Evolutionary conservation across 2,797 vertebrate genomes (phyloP).

Genomic region (Megalops cyprinoides): DNA sequence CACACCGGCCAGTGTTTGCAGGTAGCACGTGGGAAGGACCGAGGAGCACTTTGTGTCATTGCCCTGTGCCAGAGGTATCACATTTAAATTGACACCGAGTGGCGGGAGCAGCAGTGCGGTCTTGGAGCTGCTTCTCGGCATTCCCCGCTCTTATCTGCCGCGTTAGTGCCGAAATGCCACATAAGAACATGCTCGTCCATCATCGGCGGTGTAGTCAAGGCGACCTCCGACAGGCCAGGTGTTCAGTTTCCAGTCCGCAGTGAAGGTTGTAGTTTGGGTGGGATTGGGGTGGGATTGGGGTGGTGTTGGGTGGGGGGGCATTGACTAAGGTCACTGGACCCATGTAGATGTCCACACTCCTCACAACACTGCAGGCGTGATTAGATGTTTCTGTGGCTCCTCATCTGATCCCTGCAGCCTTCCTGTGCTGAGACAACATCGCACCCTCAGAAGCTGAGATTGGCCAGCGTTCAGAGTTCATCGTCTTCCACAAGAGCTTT

Average conservation of each 20-base stretch:
- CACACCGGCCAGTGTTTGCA: neutral
- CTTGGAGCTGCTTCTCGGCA: neutral
- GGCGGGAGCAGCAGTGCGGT: neutral
- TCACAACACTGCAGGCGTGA: too few species aligned
- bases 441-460: neutral
- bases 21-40: neutral
- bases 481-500: neutral
- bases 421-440: neutral
- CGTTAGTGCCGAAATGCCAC: neutral
- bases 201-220: conserved; percentile 1
- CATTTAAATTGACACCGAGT: neutral
- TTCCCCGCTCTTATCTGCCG: neutral
- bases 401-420: neutral
- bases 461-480: neutral
- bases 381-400: neutral
- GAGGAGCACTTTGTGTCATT: neutral
- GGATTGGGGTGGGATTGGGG: neutral
- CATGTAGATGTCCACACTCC: too few species aligned
- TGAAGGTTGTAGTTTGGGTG: neutral
- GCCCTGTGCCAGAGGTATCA: neutral
- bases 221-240: neutral
- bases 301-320: neutral
- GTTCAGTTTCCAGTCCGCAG: neutral
- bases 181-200: neutral
- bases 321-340: too few species aligned